These are phyloP conservation scores for Drosophila emarginata DNA, from an alignment of 2,888 invertebrate species.

Conservation along the genomic window DNA sequence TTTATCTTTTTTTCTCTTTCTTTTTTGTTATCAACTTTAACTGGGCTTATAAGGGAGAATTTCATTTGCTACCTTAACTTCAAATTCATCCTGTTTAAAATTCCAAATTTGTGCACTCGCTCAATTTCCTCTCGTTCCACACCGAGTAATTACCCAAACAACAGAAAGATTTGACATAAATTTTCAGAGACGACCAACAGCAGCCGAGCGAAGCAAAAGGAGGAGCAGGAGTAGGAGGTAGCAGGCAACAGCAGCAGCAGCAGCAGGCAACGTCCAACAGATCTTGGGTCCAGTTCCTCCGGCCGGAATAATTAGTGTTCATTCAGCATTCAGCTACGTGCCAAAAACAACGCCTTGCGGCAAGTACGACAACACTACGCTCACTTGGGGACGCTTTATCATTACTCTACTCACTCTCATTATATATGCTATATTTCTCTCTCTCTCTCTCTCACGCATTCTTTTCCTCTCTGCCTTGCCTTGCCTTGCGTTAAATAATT, in stretches of 20 bases:
- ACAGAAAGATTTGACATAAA: constrained; percentile 62
- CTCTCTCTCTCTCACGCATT: not conserved
- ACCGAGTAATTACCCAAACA: constrained; percentile 73
- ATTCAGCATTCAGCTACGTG: constrained; percentile 60
- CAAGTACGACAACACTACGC: constrained; percentile 59
- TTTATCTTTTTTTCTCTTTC: too few relatives aligned
- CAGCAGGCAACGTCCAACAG: not conserved
- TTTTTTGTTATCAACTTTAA: not conserved
- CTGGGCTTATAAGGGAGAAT: not conserved
- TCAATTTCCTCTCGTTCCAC: constrained; percentile 79
- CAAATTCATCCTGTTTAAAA: constrained; percentile 58
- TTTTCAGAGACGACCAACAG: constrained; percentile 26
- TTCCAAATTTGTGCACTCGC: constrained; percentile 76
- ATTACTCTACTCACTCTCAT: not conserved
- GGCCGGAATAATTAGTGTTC: constrained; percentile 75
- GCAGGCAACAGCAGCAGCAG: too few relatives aligned
- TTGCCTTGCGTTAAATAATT: constrained; percentile 63
- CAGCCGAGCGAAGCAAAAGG: too few relatives aligned
- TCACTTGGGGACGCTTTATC: constrained; percentile 28
- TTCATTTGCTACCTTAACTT: constrained; percentile 18
- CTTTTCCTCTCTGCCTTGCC: not conserved
- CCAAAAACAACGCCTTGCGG: constrained; percentile 63
- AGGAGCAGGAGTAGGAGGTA: too few relatives aligned
- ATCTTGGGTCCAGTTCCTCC: constrained; percentile 48
- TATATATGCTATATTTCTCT: not conserved